These are phyloP conservation scores for Strigamia maritima DNA, from an alignment of 2,888 invertebrate species.

Conservation along the genomic window DNA sequence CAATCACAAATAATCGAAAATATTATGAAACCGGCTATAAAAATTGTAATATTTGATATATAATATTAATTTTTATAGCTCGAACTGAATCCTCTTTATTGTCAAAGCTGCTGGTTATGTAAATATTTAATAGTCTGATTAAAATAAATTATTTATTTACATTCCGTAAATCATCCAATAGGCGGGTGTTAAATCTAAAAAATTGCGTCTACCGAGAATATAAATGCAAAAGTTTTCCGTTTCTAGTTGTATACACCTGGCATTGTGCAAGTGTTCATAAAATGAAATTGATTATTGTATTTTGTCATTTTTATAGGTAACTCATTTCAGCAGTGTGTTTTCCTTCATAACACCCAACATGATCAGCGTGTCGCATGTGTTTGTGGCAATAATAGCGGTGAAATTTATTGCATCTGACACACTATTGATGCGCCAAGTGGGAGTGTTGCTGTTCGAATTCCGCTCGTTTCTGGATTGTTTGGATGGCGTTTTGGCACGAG, in stretches of 20 bases:
- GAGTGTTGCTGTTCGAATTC: constrained; percentile 72
- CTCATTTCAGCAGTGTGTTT: constrained; percentile 61
- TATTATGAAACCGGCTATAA: no score
- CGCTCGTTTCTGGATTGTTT: constrained; percentile 79
- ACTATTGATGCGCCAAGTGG: constrained; percentile 67
- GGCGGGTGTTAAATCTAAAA: no score
- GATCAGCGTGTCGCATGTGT: constrained; percentile 75
- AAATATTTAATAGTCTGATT: no score
- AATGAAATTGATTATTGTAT: not conserved
- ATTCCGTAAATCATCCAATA: no score
- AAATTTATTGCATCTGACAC: constrained; percentile 71
- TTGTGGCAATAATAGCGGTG: constrained; percentile 70
- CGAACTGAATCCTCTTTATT: no score
- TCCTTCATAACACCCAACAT: constrained; percentile 72
- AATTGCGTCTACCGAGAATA: no score
- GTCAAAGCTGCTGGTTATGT: no score
- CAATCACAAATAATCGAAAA: not conserved
- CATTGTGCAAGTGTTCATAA: not conserved
- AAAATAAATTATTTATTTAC: no score
- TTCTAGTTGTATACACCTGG: no score
- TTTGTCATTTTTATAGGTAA: constrained; percentile 51
- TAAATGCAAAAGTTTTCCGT: no score
- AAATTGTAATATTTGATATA: no score
- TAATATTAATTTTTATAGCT: no score
- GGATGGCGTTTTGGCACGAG: constrained; percentile 81